Evolutionary conservation across 2,888 invertebrate genomes (phyloP), one percentile per base, ranked within the genome.

Genomic region (Sesia apiformis): DNA sequence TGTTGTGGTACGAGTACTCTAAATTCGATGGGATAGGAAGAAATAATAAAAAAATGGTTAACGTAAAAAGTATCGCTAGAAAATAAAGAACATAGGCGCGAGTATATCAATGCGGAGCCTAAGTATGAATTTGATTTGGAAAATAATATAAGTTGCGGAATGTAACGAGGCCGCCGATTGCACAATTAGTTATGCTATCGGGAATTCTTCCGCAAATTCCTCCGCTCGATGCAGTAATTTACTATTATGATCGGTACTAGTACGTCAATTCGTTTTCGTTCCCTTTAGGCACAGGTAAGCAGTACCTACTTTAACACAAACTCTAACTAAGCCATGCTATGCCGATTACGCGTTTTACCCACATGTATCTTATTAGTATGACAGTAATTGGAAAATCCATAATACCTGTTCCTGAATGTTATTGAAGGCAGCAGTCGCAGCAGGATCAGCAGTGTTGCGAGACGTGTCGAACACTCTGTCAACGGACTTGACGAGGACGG

Each of bases 351-450:
- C 7, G 7, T 5, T 42, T 7, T 5, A 7, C 42, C 7, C 3
- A 42, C 7, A 6, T 42, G 7, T 42, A 6, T 42, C 23, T 38
- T 6, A 6, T 4, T 38, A 38, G 50, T 3, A 23, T 38, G 4
- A 50, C 7, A 38, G 4, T 50, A 39, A 4, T 7, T 38, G 3
- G 42, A 7, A 42, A 6, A 42, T 8, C 4, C 0, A 3, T 49
- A 50, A 53, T 79, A 93, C 93, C 75, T 85, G 83, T 62, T 85
- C 81, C 86, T 96, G 93, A 7, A 94, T 74, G 56, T 90, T 85
- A 63, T 94, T 90, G 60, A 94, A 90, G 38, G 93, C 80, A 43
- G 91, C 84, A 58, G 81, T 86, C 4, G 90, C 78, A n/a, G 88
- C 79, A 2, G 78, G 66, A 66, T 85, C 80, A 39, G 68, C 69